Percentiles rank a stretch among this genome's conserved stretches.
phyloP scores from a whole-genome alignment of 2,113 vertebrate species.

The Chelonoidis abingdonii region DNA sequence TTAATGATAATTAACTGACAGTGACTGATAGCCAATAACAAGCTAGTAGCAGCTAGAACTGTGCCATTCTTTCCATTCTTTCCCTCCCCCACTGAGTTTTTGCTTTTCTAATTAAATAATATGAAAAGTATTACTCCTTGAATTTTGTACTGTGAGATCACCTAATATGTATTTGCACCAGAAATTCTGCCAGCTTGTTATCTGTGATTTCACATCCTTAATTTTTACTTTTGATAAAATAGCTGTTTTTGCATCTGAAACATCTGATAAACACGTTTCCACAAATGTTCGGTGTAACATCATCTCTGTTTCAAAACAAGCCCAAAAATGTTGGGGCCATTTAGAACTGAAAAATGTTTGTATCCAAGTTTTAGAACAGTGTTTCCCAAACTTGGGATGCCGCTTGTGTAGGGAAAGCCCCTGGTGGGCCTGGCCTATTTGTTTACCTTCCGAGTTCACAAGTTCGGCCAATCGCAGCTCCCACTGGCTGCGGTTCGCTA shows the following conservation, averaged over 20 bases:
- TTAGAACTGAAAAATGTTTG: background rate
- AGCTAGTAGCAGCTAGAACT: conserved; percentile 32
- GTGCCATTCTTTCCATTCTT: conserved; percentile 10
- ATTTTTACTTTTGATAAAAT: background rate
- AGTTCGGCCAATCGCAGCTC: too few relatives aligned
- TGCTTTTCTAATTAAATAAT: conserved; percentile 24
- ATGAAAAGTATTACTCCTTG: conserved; percentile 33
- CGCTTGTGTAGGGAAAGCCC: too few relatives aligned
- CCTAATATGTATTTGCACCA: background rate
- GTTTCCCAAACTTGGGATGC: too few relatives aligned
- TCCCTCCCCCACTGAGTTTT: background rate
- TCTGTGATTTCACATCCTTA: background rate
- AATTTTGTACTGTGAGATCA: conserved; percentile 18
- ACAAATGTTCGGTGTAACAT: background rate
- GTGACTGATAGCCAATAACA: conserved; percentile 59
- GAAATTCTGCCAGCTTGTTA: conserved; percentile 3
- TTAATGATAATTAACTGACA: conserved; percentile 77
- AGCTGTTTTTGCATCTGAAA: background rate
- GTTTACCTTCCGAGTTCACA: too few relatives aligned
- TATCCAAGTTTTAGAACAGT: background rate
- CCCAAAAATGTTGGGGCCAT: background rate
- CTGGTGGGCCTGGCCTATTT: too few relatives aligned
- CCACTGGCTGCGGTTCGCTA: too few relatives aligned
- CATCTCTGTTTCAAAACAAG: conserved; percentile 30
- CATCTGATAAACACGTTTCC: background rate